Evolutionary conservation across 1,140 invertebrate species (phyloP).

Genomic region (Mycetomoellerius zeteki): DNA sequence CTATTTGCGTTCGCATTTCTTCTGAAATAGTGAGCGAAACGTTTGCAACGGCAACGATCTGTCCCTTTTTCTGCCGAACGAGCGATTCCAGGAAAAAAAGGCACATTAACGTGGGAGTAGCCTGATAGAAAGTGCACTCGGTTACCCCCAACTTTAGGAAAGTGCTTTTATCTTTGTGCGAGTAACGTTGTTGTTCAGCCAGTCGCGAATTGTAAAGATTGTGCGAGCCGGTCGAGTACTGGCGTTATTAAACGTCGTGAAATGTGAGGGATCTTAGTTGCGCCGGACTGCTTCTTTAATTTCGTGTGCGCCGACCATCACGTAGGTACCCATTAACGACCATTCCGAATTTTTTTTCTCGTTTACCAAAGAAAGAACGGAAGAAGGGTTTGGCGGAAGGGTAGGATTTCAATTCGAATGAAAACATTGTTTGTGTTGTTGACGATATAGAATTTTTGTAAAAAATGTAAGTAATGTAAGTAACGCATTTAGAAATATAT

Average conservation of each 20-base stretch:
- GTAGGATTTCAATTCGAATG: slow-evolving; percentile 10
- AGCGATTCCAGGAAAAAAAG: slow-evolving; percentile 38
- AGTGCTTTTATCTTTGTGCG: neutral
- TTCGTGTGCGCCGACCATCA: slow-evolving; percentile 64
- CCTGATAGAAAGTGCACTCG: slow-evolving; percentile 8
- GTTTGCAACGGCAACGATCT: neutral
- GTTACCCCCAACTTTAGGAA: slow-evolving; percentile 32
- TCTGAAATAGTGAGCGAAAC: neutral
- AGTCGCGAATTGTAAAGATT: slow-evolving; percentile 39
- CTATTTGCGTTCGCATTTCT: slow-evolving; percentile 28
- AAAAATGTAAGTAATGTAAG: neutral
- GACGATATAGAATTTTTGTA: neutral
- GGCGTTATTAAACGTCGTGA: slow-evolving; percentile 57
- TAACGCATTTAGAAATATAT: neutral
- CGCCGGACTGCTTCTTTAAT: slow-evolving; percentile 64
- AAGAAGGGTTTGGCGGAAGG: neutral
- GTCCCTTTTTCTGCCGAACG: neutral
- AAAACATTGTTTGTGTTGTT: neutral
- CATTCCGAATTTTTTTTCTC: slow-evolving; percentile 56
- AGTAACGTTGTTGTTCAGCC: slow-evolving; percentile 5
- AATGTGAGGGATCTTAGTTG: slow-evolving; percentile 49
- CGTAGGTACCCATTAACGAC: slow-evolving; percentile 66
- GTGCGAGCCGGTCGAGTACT: slow-evolving; percentile 24
- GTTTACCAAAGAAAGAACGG: slow-evolving; percentile 4
- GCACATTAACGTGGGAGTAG: slow-evolving; percentile 40